Conservation (phyloP, 1,140 invertebrate species). For the Oncopodura yosiiana region DNA sequence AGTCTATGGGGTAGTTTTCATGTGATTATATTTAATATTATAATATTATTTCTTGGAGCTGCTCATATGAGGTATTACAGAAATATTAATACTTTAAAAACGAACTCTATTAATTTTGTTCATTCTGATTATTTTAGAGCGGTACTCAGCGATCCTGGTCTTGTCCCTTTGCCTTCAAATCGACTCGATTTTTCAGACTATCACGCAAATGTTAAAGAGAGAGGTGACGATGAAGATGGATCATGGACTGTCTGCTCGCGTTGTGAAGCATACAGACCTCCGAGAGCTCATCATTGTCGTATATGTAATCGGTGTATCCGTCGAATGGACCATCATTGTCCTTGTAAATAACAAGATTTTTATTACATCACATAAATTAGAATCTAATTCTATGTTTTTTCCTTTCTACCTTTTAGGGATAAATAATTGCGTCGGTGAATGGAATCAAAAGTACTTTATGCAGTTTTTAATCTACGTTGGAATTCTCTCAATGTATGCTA, state of each 20-base stretch:
- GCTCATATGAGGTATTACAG: constrained; percentile 57
- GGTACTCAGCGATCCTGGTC: constrained; percentile 78
- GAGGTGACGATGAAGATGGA: constrained; percentile 44
- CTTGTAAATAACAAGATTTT: constrained; percentile 53
- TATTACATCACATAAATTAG: constrained; percentile 2
- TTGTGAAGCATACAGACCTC: constrained; percentile 75
- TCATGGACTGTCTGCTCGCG: constrained; percentile 78
- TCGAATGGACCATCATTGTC: constrained; percentile 86
- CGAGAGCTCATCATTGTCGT: constrained; percentile 77
- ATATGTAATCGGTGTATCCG: constrained; percentile 77
- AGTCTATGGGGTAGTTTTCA: constrained; percentile 79
- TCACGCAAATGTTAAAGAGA: constrained; percentile 41
- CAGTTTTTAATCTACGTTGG: constrained; percentile 79
- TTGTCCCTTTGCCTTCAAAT: constrained; percentile 69
- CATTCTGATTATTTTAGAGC: constrained; percentile 56
- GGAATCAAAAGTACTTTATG: constrained; percentile 88
- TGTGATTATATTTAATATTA: constrained; percentile 67
- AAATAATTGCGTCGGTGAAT: constrained; percentile 87
- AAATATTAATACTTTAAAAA: neutral
- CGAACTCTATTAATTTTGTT: constrained; percentile 5
- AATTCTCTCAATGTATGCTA: constrained; percentile 56
- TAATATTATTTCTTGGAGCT: constrained; percentile 68
- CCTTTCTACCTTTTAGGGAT: constrained; percentile 51
- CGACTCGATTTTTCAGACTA: constrained; percentile 77
- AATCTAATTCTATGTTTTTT: neutral